phyloP scores from a whole-genome alignment of 1,140 invertebrate genomes.

The Trinorchestia longiramus region DNA sequence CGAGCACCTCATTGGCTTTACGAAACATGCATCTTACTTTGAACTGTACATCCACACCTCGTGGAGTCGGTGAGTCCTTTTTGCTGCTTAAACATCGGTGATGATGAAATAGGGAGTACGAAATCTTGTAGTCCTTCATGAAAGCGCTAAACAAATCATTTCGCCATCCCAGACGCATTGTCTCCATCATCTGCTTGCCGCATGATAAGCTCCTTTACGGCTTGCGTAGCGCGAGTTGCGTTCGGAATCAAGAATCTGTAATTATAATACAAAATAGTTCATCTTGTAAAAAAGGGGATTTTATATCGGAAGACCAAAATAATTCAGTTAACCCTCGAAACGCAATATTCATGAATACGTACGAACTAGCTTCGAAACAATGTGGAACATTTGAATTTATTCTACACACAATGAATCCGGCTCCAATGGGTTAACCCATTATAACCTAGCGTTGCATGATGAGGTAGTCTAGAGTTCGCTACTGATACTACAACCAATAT shows the following conservation, averaged over 20 bases:
- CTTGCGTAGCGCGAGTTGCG: constrained; percentile 88
- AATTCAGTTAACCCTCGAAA: no score
- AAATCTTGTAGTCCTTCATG: not conserved
- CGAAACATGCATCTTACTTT: not conserved
- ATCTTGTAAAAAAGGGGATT: no score
- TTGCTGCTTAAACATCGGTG: not conserved
- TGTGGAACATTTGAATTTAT: no score
- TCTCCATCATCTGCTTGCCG: constrained; percentile 57
- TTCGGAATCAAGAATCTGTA: constrained; percentile 87
- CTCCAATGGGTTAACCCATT: no score
- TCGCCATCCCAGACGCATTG: not conserved
- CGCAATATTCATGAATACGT: no score
- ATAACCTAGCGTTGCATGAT: no score
- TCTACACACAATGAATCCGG: no score
- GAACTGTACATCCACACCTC: not conserved
- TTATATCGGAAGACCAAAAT: no score
- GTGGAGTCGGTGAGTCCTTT: not conserved
- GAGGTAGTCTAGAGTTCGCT: no score
- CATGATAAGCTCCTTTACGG: constrained; percentile 80
- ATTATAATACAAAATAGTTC: not conserved
- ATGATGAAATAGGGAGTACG: not conserved
- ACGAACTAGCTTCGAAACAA: no score
- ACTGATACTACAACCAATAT: no score
- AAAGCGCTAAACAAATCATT: not conserved
- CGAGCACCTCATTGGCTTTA: not conserved